These are phyloP conservation scores for Chlorocebus sabaeus DNA, from an alignment of 2,113 vertebrate species.

Conservation along the genomic window DNA sequence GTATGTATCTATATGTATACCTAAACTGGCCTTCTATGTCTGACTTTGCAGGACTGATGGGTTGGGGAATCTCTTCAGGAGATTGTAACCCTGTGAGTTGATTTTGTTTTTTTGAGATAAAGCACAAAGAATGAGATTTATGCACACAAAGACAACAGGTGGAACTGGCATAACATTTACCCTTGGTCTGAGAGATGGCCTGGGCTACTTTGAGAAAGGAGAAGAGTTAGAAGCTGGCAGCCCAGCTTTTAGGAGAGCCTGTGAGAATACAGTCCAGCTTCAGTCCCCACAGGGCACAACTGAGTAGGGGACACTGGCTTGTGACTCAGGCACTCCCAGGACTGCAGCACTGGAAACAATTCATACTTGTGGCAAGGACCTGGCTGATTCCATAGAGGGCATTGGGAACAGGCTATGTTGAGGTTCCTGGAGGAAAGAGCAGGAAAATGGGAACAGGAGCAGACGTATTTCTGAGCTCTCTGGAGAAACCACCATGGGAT, in stretches of 20 bases:
- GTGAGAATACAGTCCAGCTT: background rate
- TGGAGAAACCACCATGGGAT: background rate
- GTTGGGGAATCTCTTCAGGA: background rate
- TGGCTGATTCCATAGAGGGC: background rate
- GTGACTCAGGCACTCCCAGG: background rate
- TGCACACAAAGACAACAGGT: background rate
- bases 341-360: background rate
- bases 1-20: background rate
- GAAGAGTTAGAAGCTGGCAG: background rate
- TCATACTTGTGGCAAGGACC: background rate
- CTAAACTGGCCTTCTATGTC: background rate
- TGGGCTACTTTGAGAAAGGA: background rate
- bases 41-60: background rate
- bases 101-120: background rate
- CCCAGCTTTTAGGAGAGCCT: background rate
- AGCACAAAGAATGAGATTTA: background rate
- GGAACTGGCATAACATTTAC: background rate
- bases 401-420: background rate
- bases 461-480: background rate
- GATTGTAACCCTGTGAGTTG: background rate
- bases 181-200: background rate
- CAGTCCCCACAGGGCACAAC: background rate
- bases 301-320: background rate
- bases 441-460: background rate
- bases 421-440: background rate